Conservation (phyloP, 92 coral and sea anemone genomes). For the Micromussa lordhowensis region DNA sequence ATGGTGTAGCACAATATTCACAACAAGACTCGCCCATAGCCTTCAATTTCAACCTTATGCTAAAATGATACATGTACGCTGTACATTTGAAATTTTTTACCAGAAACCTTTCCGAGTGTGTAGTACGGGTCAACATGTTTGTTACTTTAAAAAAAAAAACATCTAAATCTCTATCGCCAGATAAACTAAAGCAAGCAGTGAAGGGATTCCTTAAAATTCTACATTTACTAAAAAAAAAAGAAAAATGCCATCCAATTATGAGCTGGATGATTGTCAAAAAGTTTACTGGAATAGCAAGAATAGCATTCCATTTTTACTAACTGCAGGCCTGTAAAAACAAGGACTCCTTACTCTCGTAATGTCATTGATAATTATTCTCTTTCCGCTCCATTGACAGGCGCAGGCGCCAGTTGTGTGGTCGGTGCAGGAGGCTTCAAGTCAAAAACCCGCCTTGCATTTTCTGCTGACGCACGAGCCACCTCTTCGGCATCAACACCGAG, state of each 20-base stretch:
- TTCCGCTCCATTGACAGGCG: constrained; percentile 13
- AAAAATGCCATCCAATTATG: background rate
- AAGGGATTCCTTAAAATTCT: background rate
- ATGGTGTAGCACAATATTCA: background rate
- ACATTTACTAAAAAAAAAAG: background rate
- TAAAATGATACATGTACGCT: background rate
- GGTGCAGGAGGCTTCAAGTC: constrained; percentile 58
- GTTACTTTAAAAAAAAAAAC: background rate
- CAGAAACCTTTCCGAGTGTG: background rate
- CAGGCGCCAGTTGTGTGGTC: constrained; percentile 9
- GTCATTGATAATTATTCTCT: background rate
- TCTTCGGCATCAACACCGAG: constrained; percentile 89
- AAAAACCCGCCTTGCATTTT: constrained; percentile 88
- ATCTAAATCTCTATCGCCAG: background rate
- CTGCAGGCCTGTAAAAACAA: background rate
- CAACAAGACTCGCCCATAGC: background rate
- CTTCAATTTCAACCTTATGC: background rate
- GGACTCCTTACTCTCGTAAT: background rate
- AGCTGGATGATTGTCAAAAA: background rate
- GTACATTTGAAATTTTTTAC: background rate
- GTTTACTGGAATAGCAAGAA: background rate
- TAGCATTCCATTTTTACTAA: background rate
- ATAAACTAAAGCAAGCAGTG: background rate
- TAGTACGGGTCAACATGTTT: background rate
- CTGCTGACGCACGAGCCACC: constrained; percentile 86